Conservation (phyloP, 2,888 invertebrate species). For the Paralinhomoeus sp. region DNA sequence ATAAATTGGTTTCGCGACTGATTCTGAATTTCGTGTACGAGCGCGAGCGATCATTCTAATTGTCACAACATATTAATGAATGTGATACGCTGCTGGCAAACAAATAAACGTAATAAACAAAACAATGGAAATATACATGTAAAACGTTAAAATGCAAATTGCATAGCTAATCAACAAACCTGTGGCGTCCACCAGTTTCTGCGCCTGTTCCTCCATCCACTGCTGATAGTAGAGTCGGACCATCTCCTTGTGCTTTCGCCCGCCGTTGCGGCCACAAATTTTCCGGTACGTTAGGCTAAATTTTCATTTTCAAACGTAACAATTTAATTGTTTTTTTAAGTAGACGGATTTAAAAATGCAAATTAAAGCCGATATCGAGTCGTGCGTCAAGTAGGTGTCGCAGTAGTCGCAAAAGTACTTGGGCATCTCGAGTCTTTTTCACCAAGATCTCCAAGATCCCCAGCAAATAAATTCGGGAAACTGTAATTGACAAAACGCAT, state of each 20-base stretch:
- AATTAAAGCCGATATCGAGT: slow-evolving; percentile 38
- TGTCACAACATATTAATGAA: too few relatives aligned
- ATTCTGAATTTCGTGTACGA: too few relatives aligned
- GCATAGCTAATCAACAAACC: too few relatives aligned
- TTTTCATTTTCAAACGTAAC: too few relatives aligned
- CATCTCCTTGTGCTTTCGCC: slow-evolving; percentile 96
- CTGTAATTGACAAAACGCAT: neutral
- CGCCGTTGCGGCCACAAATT: slow-evolving; percentile 98
- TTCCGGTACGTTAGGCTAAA: slow-evolving; percentile 74
- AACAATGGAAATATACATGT: too few relatives aligned
- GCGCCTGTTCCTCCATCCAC: slow-evolving; percentile 99
- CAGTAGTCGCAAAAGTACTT: slow-evolving; percentile 99
- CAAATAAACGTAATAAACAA: too few relatives aligned
- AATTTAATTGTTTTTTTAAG: too few relatives aligned
- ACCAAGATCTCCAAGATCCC: slow-evolving; percentile 1
- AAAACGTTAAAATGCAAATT: too few relatives aligned
- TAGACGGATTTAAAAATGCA: too few relatives aligned
- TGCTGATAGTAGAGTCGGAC: slow-evolving; percentile 97
- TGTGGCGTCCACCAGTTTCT: slow-evolving; percentile 66
- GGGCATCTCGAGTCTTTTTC: slow-evolving; percentile 15
- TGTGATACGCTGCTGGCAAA: too few relatives aligned
- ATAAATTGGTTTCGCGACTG: too few relatives aligned
- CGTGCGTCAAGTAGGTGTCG: slow-evolving; percentile 92
- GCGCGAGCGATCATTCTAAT: too few relatives aligned
- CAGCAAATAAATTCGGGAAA: slow-evolving; percentile 2